These are phyloP conservation scores for Acanthurus lineatus DNA, from an alignment of 2,797 vertebrate species.

Conservation along the genomic window DNA sequence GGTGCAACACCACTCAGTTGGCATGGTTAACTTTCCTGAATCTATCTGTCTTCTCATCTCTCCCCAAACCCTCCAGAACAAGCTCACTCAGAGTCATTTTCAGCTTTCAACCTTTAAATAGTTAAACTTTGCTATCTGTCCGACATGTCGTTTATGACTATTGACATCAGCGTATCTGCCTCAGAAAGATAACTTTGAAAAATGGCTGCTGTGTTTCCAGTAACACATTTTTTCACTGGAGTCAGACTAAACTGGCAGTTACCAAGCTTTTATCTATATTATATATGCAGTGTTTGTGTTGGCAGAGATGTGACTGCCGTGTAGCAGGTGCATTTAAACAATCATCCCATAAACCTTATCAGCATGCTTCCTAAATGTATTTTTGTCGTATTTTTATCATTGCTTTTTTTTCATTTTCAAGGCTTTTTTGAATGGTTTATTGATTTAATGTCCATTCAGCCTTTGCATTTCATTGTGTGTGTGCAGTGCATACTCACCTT, in stretches of 20 bases:
- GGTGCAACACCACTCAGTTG: not conserved
- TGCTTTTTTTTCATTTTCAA: not conserved
- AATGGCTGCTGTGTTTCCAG: not conserved
- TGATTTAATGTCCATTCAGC: not conserved
- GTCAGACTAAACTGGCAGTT: no score
- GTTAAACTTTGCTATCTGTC: not conserved
- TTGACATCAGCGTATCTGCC: not conserved
- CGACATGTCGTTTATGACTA: not conserved
- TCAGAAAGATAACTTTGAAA: conserved; percentile 1
- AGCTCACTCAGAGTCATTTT: not conserved
- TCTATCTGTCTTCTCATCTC: not conserved
- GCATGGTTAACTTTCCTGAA: not conserved
- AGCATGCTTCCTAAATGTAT: not conserved
- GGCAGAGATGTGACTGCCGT: not conserved
- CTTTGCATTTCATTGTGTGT: not conserved
- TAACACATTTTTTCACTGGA: not conserved
- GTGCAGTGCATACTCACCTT: no score
- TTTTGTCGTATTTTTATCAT: not conserved
- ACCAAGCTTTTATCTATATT: not conserved
- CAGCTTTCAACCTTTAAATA: not conserved
- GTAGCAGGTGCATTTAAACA: not conserved
- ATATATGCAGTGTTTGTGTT: not conserved
- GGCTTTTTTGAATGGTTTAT: not conserved
- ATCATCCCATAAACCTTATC: not conserved
- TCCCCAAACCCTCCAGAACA: not conserved